These are phyloP conservation scores for Lepidocyrtinus sp. DNA, from an alignment of 2,888 invertebrate species.

Conservation along the genomic window DNA sequence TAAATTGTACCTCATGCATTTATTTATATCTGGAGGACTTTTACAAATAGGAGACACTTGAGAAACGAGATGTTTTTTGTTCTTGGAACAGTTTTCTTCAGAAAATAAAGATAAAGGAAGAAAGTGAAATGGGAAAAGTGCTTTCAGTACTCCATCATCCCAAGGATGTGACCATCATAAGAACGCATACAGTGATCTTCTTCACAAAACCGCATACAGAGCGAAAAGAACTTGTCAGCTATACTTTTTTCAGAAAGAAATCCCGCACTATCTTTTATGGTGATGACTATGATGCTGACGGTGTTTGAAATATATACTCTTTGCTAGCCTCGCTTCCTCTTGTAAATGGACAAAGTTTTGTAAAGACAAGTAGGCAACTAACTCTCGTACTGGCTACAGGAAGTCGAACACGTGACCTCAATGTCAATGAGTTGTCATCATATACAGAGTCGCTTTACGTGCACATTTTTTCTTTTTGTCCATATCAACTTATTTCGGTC, in stretches of 20 bases:
- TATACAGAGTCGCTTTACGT: neutral
- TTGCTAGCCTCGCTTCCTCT: neutral
- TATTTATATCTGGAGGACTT: neutral
- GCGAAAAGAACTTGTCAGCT: neutral
- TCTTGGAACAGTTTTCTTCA: neutral
- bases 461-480: neutral
- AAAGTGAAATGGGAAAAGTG: neutral
- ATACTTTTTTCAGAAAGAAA: neutral
- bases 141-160: neutral
- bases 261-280: constrained; percentile 10
- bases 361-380: no score
- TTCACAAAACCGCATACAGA: constrained; percentile 10
- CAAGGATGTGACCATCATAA: neutral
- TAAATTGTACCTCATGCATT: neutral
- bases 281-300: neutral
- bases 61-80: neutral
- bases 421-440: constrained; percentile 15
- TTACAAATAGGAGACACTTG: neutral
- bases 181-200: neutral
- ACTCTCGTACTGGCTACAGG: neutral
- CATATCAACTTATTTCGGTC: no score
- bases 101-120: neutral
- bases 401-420: constrained; percentile 10
- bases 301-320: constrained; percentile 14
- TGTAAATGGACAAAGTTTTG: constrained; percentile 7